Evolutionary conservation across 53 echinoderm and acorn worm species (phyloP).

Genomic region (Luidia sarsii): DNA sequence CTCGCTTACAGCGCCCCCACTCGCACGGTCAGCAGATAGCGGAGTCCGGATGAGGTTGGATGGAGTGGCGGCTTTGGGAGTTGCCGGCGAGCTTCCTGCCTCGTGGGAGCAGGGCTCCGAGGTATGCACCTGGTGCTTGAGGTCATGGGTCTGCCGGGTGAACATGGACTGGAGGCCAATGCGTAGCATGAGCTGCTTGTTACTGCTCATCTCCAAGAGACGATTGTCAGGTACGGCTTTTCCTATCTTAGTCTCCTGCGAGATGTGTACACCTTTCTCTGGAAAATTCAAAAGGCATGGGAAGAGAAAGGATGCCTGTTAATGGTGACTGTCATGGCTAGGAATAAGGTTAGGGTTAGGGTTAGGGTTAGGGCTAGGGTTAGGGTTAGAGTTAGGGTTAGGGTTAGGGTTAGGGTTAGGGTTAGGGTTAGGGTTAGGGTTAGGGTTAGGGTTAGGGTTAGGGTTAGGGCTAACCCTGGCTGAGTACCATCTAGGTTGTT

Average conservation of each 20-base stretch:
- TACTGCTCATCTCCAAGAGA: slow-evolving; percentile 19
- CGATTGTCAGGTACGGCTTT: slow-evolving; percentile 21
- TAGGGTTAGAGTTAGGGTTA: too few species aligned
- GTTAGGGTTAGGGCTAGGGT: too few species aligned
- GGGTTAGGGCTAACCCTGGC: too few species aligned
- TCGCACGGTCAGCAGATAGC: not conserved
- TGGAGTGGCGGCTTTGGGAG: not conserved
- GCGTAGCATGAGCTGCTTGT: slow-evolving; percentile 47
- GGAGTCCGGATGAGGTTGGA: not conserved
- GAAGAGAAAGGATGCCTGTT: not conserved
- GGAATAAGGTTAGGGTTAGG: too few species aligned
- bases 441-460: too few species aligned
- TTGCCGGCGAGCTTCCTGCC: not conserved
- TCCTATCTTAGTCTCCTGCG: not conserved
- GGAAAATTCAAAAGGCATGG: slow-evolving; percentile 1
- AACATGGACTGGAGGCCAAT: slow-evolving; percentile 53
- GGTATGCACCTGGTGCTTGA: slow-evolving; percentile 5
- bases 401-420: too few species aligned
- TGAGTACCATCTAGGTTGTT: too few species aligned
- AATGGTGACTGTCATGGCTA: too few species aligned
- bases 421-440: too few species aligned
- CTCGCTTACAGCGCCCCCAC: too few species aligned
- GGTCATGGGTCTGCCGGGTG: slow-evolving; percentile 42
- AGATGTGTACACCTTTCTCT: slow-evolving; percentile 35
- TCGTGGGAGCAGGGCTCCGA: not conserved